A percentile compares a stretch with the other conserved stretches of the same genome.
Evolutionary conservation across 2,113 vertebrate genomes (phyloP).

Genomic region (Cyprinus carpio): DNA sequence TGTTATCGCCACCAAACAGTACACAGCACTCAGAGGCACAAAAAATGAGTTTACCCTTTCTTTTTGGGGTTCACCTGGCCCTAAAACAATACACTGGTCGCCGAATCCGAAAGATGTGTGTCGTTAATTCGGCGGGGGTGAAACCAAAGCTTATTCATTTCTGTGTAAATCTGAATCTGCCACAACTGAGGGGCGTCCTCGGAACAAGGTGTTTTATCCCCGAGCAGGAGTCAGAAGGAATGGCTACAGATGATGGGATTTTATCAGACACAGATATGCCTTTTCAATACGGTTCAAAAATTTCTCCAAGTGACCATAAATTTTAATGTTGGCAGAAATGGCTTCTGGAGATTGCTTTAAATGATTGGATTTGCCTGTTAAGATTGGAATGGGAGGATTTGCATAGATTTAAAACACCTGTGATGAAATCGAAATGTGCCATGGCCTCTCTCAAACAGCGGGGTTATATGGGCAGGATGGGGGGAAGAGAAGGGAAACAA

Average conservation of each 20-base stretch:
- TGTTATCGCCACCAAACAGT: constrained; percentile 67
- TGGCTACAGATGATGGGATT: constrained; percentile 51
- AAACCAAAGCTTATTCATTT: constrained; percentile 68
- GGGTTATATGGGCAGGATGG: constrained; percentile 40
- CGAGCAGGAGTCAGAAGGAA: constrained; percentile 43
- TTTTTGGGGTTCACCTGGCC: constrained; percentile 74
- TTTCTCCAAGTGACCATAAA: constrained; percentile 69
- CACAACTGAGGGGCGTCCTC: constrained; percentile 44
- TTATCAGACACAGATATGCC: constrained; percentile 61
- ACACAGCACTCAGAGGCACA: constrained; percentile 63
- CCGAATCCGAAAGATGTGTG: constrained; percentile 70
- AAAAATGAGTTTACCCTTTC: constrained; percentile 76
- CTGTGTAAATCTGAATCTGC: constrained; percentile 59
- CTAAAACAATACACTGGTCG: constrained; percentile 70
- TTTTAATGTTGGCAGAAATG: constrained; percentile 67
- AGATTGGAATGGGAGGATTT: constrained; percentile 70
- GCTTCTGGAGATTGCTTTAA: constrained; percentile 67
- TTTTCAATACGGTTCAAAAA: constrained; percentile 64
- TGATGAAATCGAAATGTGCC: constrained; percentile 73
- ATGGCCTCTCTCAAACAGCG: constrained; percentile 65
- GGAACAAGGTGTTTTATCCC: constrained; percentile 66
- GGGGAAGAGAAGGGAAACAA: constrained; percentile 19
- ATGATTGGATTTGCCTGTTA: constrained; percentile 70
- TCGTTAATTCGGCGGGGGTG: constrained; percentile 70
- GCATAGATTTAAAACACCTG: constrained; percentile 73